Evolutionary conservation across 2,113 vertebrate genomes (phyloP), one percentile per base, ranked within the genome.

Genomic region (Penelope pileata): DNA sequence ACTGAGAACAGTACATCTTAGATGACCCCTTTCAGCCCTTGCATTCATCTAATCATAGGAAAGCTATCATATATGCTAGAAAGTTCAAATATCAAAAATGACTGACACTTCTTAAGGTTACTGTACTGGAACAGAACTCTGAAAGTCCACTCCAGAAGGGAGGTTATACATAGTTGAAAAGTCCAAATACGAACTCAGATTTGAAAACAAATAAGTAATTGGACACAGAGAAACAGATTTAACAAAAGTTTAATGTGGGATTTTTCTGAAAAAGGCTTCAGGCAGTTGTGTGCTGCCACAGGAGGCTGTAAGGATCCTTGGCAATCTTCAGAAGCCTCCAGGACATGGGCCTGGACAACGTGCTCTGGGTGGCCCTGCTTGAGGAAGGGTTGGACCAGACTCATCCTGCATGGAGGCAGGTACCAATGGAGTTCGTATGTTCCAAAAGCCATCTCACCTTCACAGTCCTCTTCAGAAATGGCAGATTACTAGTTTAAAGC

Each of bases 81-180:
- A 80, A 56, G 60, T 91, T 83, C 72, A 94, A 92, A 88, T 91
- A 74, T 64, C 60, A 95, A 26, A 79, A 88, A 67, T 86, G 34
- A 89, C 45, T 69, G 91, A 86, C 30, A 3, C 21, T 82, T 94
- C 67, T 48, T 70, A 64, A 63, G n/a, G 64, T 72, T 72, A 56
- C 8, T 73, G 45, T 53, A n/a, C 29, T 89, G 45, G n/a, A 82
- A 89, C 7, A 86, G n/a, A 89, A 79, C 26, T 75, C 56, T 10
- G 26, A 29, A 95, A 84, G 36, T 76, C 58, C 62, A 60, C 72
- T 87, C 40, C 40, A 63, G 38, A 78, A 86, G 10, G 10, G 60
- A 82, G 51, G 42, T 47, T 92, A 72, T 38, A 54, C 70, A 85
- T 75, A 92, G 47, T 19, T 7, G 54, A 30, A 86, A 77, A 83